A percentile compares a stretch with the other conserved stretches of the same genome.
Conservation (phyloP, 2,888 invertebrate species). For the Drosophila tripunctata region DNA sequence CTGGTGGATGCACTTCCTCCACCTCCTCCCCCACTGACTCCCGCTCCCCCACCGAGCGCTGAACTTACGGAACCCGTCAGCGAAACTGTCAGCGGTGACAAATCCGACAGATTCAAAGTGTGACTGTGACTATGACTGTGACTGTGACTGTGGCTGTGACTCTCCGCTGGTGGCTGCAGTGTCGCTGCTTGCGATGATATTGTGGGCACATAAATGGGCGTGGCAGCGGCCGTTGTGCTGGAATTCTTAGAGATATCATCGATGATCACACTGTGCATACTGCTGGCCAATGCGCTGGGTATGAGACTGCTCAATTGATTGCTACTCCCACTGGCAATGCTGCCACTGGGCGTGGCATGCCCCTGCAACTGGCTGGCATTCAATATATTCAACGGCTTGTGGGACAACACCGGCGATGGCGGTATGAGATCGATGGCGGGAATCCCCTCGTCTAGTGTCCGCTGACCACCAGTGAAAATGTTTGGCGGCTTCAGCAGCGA, state of each 20-base stretch:
- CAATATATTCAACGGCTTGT: conserved; percentile 82
- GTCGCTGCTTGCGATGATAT: conserved; percentile 73
- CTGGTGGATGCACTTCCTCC: conserved; percentile 58
- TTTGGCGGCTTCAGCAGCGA: conserved; percentile 83
- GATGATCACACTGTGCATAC: conserved; percentile 78
- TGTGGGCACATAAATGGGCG: conserved; percentile 79
- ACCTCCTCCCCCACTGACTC: conserved; percentile 14
- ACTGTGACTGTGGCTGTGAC: conserved; percentile 38
- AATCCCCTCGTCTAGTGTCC: conserved; percentile 83
- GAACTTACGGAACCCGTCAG: conserved; percentile 22
- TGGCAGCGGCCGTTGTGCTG: conserved; percentile 63
- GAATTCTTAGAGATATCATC: conserved; percentile 82
- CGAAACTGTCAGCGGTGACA: conserved; percentile 36
- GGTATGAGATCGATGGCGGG: conserved; percentile 83
- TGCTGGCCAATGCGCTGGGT: conserved; percentile 64
- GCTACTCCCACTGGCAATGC: conserved; percentile 21
- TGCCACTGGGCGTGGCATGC: conserved; percentile 45
- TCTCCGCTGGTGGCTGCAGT: conserved; percentile 57
- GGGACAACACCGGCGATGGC: conserved; percentile 81
- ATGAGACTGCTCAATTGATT: conserved; percentile 42
- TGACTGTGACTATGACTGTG: conserved; percentile 28
- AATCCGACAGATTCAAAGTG: conserved; percentile 44
- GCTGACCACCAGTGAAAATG: conserved; percentile 80
- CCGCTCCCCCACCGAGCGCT: not conserved
- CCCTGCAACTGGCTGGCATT: conserved; percentile 82